Evolutionary conservation across 2,888 invertebrate genomes (phyloP), one percentile per base, ranked within the genome.

Genomic region (Dryococelus australis): DNA sequence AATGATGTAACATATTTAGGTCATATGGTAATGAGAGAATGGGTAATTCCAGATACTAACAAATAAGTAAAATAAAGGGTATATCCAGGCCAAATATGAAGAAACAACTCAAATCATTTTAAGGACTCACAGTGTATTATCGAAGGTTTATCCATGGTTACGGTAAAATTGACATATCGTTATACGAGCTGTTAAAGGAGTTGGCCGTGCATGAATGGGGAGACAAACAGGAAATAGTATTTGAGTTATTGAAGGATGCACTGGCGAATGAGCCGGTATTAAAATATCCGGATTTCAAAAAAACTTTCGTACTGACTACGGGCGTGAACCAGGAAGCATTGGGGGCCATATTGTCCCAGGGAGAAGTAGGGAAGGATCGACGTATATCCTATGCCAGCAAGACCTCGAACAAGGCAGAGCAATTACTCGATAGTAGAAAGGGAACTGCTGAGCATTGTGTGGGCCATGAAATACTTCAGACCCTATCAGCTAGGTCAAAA

Each of bases 371-470:
- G 51, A 89, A 90, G 84, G 91, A 92, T 87, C 87, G 90, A 27
- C 92, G 91, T 0, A 90, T 92, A 3, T 91, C 92, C 24, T 92
- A 91, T 88, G 91, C 91, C 6, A 90, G 90, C 43, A 86, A 91
- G 88, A 91, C 91, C 0, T 87, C 91, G 26, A 92, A 91, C 87
- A 89, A 90, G 87, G 89, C 90, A 0, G 91, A 92, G 43, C 9
- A 92, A 92, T 85, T 92, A 92, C 87, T 89, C 89, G 2, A 91
- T 91, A 1, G 91, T 91, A 0, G 92, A 93, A 89, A 90, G 90
- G 84, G 92, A 92, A 90, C 87, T 92, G 4, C 86, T 92, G 85
- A 91, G 91, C 0, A 91, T 92, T 20, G 90, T 92, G 9, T 92
- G 91, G 91, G 89, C 89, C 12, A 88, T 89, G 0, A 91, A 91